A percentile compares a stretch with the other conserved stretches of the same genome.
These are phyloP conservation scores for Lamprologus speciosus DNA, from an alignment of 2,113 vertebrate species.

Conservation along the genomic window DNA sequence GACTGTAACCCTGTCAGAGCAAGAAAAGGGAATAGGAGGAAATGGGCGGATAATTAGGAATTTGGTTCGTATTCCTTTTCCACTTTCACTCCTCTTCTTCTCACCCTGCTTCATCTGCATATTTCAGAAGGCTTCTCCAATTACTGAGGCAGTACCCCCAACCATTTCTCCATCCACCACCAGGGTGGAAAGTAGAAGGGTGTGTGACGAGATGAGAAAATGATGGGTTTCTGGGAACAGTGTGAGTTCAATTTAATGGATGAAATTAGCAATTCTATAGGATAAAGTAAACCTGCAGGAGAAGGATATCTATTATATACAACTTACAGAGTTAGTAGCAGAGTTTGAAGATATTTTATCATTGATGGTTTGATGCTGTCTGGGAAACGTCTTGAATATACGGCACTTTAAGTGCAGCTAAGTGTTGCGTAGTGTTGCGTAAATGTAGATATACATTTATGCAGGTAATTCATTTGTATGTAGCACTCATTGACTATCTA, in stretches of 20 bases:
- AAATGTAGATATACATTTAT: neutral
- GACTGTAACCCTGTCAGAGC: conserved; percentile 24
- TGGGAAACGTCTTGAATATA: neutral
- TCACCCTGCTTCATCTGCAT: conserved; percentile 65
- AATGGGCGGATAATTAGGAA: conserved; percentile 55
- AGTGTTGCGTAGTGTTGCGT: neutral
- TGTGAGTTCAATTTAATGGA: conserved; percentile 54
- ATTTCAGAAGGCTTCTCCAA: conserved; percentile 65
- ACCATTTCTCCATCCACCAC: conserved; percentile 40
- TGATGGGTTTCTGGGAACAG: conserved; percentile 32
- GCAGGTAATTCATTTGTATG: neutral
- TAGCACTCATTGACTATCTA: conserved; percentile 1
- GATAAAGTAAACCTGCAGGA: neutral
- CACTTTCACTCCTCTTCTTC: conserved; percentile 23
- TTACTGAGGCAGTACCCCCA: conserved; percentile 51
- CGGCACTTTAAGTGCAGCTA: neutral
- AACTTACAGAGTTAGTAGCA: neutral
- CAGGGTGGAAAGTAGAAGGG: conserved; percentile 20
- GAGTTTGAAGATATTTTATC: neutral
- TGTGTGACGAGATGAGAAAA: conserved; percentile 17
- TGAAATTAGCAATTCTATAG: conserved; percentile 35
- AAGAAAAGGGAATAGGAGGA: neutral
- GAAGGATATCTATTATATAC: neutral
- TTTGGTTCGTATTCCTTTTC: conserved; percentile 45
- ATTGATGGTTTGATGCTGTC: neutral